Evolutionary conservation across 30 jellyfish, hydroid and myxozoan species (phyloP).

Genomic region (Chrysaora quinquecirrha): DNA sequence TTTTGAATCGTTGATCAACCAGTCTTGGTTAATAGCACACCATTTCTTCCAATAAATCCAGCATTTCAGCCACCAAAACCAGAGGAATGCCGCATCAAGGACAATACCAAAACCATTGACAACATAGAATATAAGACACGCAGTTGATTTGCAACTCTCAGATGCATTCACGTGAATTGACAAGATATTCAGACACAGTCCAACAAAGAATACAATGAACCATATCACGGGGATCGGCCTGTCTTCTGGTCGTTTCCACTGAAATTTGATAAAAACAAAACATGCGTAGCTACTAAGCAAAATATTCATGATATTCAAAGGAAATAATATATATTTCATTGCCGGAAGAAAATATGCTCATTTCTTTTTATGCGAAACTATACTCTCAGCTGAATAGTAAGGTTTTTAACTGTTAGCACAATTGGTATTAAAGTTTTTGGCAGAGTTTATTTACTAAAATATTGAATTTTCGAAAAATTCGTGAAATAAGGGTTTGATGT

Average conservation of each 20-base stretch:
- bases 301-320: too few species aligned
- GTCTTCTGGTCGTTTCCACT: conserved; percentile 97
- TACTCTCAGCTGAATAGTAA: too few species aligned
- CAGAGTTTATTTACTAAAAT: too few species aligned
- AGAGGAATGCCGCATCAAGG: conserved; percentile 93
- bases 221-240: conserved; percentile 91
- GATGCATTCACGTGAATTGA: conserved; percentile 96
- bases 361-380: too few species aligned
- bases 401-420: too few species aligned
- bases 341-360: too few species aligned
- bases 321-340: too few species aligned
- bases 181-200: conserved; percentile 78
- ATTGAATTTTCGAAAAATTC: too few species aligned
- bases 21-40: conserved; percentile 94
- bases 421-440: too few species aligned
- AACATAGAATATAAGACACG: conserved; percentile 93
- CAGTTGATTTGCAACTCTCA: conserved; percentile 93
- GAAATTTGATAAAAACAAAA: conserved; percentile 4
- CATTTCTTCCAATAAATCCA: conserved; percentile 87
- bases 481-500: too few species aligned
- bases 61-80: conserved; percentile 93
- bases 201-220: conserved; percentile 93
- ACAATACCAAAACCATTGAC: conserved; percentile 97
- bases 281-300: neutral
- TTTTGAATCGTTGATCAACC: conserved; percentile 74